Conservation (phyloP, 1,140 invertebrate genomes). For the Papilio machaon region DNA sequence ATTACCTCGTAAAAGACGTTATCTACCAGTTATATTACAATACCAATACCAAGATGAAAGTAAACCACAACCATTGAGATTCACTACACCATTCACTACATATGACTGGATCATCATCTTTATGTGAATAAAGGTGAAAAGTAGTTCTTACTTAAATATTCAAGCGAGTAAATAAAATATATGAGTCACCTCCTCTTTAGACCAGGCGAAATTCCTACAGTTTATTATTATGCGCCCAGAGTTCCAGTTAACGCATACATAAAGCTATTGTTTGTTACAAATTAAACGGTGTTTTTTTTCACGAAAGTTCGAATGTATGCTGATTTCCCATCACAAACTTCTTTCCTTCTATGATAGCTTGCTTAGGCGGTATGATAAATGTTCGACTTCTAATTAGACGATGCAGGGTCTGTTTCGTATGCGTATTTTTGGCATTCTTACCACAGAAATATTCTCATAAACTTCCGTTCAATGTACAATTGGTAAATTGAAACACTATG, state of each 20-base stretch:
- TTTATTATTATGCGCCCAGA: background rate
- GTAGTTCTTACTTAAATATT: background rate
- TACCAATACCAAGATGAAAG: no score
- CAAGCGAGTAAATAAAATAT: background rate
- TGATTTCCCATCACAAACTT: no score
- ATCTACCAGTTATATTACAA: background rate
- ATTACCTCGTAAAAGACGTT: background rate
- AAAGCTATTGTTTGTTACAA: constrained; percentile 8
- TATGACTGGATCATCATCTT: background rate
- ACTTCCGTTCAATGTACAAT: background rate
- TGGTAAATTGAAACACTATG: background rate
- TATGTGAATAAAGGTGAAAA: no score
- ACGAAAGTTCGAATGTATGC: no score
- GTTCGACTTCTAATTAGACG: background rate
- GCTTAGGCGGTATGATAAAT: background rate
- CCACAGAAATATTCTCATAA: background rate
- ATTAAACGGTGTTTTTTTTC: background rate
- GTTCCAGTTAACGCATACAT: background rate
- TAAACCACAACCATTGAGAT: background rate
- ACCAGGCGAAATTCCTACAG: background rate
- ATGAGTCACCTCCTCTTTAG: background rate
- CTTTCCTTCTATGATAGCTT: background rate
- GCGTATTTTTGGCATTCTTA: background rate
- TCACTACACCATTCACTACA: background rate
- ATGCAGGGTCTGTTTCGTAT: no score